Base-by-base conservation (phyloP, 2,797 vertebrate species). In the Lagothrix lagotricha region DNA sequence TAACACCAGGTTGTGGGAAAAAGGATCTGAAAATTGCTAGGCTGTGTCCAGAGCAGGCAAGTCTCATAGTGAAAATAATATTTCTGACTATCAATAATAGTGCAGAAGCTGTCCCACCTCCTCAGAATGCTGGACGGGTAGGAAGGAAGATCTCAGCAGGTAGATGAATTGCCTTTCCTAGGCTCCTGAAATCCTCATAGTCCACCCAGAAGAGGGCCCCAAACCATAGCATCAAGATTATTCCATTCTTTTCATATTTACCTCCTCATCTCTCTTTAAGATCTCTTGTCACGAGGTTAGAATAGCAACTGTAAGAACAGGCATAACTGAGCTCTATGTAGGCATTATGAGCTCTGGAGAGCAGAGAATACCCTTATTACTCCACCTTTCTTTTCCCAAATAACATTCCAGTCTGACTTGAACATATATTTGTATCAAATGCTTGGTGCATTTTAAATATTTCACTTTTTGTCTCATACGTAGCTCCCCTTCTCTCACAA, bases 31-130 rank as follows among this genome's bases (percentile, higher is more conserved):
- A 73, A 84, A 83, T 41, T 46, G 11, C 33, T 20, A 52, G 48
- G 19, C 10, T 54, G 3, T 26, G 33, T 12, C 4, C 30, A 24
- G 13, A 48, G 61, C 39, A 96, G 80, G 8, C 13, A 61, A 8
- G 44, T 58, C 10, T 19, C 67, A 15, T 1, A 28, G 24, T 14
- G 11, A 0, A 95, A 75, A 20, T 14, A 2, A 10, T 10, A 77
- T 10, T 88, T 15, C 52, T 83, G 14, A n/a, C 30, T n/a, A n/a
- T 64, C n/a, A n/a, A n/a, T n/a, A n/a, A n/a, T n/a, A 64, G 22
- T 44, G 54, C 12, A 0, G 0, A 70, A 22, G 19, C 4, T 20
- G 28, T 11, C 14, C 9, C 9, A 0, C 14, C 41, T 20, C 28
- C 50, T 26, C 19, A 36, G 22, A 33, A 11, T 2, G 2, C 57